Percentiles rank a stretch among this genome's conserved stretches.
phyloP scores from a whole-genome alignment of 2,888 invertebrate species.

The Ypsolopha scabrella region DNA sequence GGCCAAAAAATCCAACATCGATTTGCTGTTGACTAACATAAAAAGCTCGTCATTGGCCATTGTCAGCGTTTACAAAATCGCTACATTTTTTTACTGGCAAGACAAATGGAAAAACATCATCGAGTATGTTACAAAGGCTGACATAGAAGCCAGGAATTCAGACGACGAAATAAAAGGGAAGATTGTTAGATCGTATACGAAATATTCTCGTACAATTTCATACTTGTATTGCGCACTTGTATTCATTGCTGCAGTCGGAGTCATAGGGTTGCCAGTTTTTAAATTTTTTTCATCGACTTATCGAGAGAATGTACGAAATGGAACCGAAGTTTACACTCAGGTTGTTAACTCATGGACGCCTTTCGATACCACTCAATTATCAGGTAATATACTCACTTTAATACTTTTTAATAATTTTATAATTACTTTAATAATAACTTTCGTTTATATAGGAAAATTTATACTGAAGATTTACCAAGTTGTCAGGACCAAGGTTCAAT shows the following conservation, averaged over 20 bases:
- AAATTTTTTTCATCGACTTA: constrained; percentile 37
- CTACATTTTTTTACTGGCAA: constrained; percentile 42
- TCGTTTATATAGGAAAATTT: no score
- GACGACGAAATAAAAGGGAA: constrained; percentile 18
- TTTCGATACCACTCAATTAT: constrained; percentile 34
- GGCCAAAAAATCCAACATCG: constrained; percentile 44
- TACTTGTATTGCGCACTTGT: constrained; percentile 44
- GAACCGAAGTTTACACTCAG: constrained; percentile 35
- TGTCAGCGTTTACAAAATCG: constrained; percentile 41
- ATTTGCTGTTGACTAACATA: constrained; percentile 40
- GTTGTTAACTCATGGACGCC: constrained; percentile 58
- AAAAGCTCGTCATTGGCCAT: constrained; percentile 51
- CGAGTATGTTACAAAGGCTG: constrained; percentile 40
- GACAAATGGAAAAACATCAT: constrained; percentile 40
- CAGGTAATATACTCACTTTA: neutral
- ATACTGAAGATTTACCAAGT: no score
- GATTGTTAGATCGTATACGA: constrained; percentile 30
- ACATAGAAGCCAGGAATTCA: constrained; percentile 28
- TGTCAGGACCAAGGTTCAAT: no score
- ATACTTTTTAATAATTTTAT: no score
- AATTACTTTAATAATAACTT: no score
- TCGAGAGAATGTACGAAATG: constrained; percentile 32
- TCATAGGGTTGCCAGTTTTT: constrained; percentile 37
- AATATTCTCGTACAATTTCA: constrained; percentile 46
- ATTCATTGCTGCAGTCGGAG: constrained; percentile 42